Evolutionary conservation across 2,113 vertebrate genomes (phyloP), one percentile per base, ranked within the genome.

Genomic region (Epinephelus fuscoguttatus): DNA sequence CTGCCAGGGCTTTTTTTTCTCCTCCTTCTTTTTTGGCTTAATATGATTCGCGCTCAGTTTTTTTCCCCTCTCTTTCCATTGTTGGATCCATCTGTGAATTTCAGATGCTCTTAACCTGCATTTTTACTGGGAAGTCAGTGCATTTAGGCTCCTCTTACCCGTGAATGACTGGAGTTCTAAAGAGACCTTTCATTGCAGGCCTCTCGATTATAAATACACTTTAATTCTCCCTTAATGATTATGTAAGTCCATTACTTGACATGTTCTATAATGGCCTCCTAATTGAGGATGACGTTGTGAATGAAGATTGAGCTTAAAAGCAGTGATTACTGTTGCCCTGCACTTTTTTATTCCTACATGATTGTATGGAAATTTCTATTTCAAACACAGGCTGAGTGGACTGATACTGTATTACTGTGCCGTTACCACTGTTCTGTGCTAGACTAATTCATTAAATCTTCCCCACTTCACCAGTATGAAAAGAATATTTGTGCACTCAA

Each of bases 31-130:
- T 50, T 55, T 33, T 57, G 47, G 76, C 79, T 80, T 68, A 87
- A 79, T 67, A 70, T 80, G 75, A 89, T 78, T 84, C 63, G 49
- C 72, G 79, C 70, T 70, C 60, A 73, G 59, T 70, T 81, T 85
- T 69, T 81, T 50, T 75, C 14, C 57, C 3, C 30, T 21, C 17
- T 45, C 23, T 59, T 57, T 33, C 21, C 67, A 69, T 72, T 80
- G 71, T 23, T 69, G 15, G 14, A 76, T 80, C 19, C 25, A 6
- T 68, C 62, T 42, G 37, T 70, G n/a, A 45, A 59, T 47, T 64
- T 63, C 55, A 61, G 57, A 56, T 45, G 62, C 15, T 55, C 53
- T 70, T 63, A 70, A 63, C 64, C 59, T 49, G 49, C 64, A 30
- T 23, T 78, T 88, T 69, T 71, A 8, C 9, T 30, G n/a, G 37